phyloP scores from a whole-genome alignment of 2,113 vertebrate genomes.

The Ursus arctos region DNA sequence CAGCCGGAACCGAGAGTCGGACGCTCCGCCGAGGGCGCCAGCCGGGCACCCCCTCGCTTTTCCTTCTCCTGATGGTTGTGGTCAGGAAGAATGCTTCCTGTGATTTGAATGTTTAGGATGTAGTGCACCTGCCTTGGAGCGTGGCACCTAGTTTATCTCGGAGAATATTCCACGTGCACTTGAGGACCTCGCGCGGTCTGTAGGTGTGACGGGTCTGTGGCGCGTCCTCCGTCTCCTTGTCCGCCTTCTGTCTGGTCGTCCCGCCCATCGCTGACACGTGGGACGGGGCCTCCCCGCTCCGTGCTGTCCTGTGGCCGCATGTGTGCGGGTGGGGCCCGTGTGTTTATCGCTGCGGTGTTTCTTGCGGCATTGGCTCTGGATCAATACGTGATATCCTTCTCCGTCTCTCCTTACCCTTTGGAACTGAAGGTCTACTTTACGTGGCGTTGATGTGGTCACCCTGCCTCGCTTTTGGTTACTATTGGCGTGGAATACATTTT shows the following conservation, averaged over 20 bases:
- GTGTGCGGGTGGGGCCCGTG: background rate
- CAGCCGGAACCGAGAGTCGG: background rate
- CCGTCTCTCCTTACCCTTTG: background rate
- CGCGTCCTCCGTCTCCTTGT: background rate
- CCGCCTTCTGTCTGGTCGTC: background rate
- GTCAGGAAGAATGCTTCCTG: background rate
- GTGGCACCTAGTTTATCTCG: rapidly evolving
- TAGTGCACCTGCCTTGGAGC: background rate
- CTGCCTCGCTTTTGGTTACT: background rate
- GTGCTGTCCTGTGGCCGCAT: background rate
- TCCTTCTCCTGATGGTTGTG: background rate
- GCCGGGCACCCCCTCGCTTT: too few species aligned
- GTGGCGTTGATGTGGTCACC: background rate
- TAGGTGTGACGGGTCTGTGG: too few species aligned
- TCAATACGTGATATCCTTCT: background rate
- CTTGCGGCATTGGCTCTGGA: background rate
- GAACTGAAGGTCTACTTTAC: background rate
- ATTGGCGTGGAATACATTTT: background rate
- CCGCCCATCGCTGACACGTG: rapidly evolving
- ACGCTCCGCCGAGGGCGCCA: rapidly evolving
- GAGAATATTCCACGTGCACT: rapidly evolving
- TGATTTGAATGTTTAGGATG: background rate
- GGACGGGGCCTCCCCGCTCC: background rate
- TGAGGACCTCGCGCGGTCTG: background rate
- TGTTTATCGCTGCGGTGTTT: background rate